Conservation (phyloP, 2,888 invertebrate species). For the Platerodrilus igneus region DNA sequence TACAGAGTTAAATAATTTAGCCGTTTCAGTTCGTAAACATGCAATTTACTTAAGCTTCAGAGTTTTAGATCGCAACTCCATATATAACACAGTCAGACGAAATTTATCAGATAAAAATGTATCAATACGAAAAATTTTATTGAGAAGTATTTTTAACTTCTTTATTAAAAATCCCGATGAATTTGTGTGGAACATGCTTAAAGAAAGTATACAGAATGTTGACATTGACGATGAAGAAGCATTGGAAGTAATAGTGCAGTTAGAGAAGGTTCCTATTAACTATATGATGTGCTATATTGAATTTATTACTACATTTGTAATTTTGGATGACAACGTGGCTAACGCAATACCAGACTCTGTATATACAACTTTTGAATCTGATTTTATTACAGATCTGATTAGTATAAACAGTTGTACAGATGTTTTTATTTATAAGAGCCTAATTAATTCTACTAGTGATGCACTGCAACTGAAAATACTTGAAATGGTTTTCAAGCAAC, state of each 20-base stretch:
- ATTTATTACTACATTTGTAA: too few species aligned
- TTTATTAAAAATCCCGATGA: slow-evolving; percentile 10
- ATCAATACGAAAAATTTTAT: slow-evolving; percentile 1
- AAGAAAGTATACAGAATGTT: background rate
- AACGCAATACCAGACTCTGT: too few species aligned
- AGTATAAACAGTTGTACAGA: too few species aligned
- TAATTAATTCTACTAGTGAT: too few species aligned
- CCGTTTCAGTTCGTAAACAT: slow-evolving; percentile 21
- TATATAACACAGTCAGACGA: too few species aligned
- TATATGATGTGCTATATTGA: too few species aligned
- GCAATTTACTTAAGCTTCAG: slow-evolving; percentile 15
- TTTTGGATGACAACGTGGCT: too few species aligned
- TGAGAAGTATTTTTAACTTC: slow-evolving; percentile 8
- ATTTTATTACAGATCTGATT: too few species aligned
- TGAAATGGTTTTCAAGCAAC: too few species aligned
- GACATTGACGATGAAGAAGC: slow-evolving; percentile 11
- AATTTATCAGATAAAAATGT: slow-evolving; percentile 6
- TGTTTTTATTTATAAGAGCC: too few species aligned
- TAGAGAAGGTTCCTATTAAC: slow-evolving; percentile 5
- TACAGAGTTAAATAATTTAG: slow-evolving; percentile 3
- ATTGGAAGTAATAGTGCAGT: background rate
- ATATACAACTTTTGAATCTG: too few species aligned
- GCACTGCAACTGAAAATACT: too few species aligned
- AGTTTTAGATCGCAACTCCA: slow-evolving; percentile 4
- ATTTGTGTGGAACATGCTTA: slow-evolving; percentile 3